Evolutionary conservation across 2,797 vertebrate genomes (phyloP), one percentile per base, ranked within the genome.

Genomic region (Karalla daura): DNA sequence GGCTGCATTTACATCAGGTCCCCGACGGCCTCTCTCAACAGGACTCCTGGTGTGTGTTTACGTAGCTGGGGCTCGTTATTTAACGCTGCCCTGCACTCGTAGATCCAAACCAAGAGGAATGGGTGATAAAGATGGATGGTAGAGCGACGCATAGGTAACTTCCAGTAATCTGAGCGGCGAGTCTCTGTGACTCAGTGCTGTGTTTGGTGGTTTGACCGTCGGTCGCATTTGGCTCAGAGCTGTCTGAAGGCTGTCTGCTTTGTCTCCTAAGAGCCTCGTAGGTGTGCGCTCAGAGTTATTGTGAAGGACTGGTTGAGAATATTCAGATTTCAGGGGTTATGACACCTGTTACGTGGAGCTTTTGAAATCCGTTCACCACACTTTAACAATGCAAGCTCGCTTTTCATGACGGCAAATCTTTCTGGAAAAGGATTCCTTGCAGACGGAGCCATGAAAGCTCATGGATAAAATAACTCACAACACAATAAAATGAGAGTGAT

Each of bases 21-120:
- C 53, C 55, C 1, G 8, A 35, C 40, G 65, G 30, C 27, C 32
- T 76, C 11, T 46, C 24, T 49, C 47, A 83, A 74, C 28, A 63
- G 59, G 43, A 51, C 58, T 63, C 59, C 47, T 20, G 47, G 44
- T 56, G 30, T 54, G 30, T 56, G 30, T 54, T 28, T 11, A 45
- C 9, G 33, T 36, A 47, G 41, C 46, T 55, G 27, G 71, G 66
- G 27, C 33, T 70, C 50, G 53, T 70, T 80, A 72, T n/a, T n/a
- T n/a, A n/a, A n/a, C 69, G 60, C 33, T 35, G n/a, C 41, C 55
- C 11, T 18, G n/a, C 44, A 39, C n/a, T 58, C 9, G 0, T 53
- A 27, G 60, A 35, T 60, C 32, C 51, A 70, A 54, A 60, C 63
- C 27, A 45, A 18, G 32, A 39, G 20, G n/a, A 18, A 52, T 63